phyloP scores from a whole-genome alignment of 1,140 invertebrate species.

The Zaprionus gabonicus region DNA sequence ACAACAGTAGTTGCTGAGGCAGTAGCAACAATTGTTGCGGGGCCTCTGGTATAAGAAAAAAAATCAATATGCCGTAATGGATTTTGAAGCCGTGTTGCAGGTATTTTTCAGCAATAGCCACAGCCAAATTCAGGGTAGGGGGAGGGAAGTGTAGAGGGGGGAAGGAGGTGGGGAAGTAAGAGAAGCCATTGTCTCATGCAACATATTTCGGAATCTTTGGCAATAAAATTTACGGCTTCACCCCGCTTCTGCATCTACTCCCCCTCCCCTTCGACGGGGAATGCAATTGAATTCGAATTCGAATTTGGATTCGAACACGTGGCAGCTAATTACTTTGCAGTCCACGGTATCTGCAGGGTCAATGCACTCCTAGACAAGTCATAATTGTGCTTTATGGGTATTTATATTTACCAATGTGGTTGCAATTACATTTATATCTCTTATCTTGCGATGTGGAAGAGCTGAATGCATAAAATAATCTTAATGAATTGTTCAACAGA shows the following conservation, averaged over 20 bases:
- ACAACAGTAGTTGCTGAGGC: constrained; percentile 5
- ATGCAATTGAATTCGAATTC: constrained; percentile 31
- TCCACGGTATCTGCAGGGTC: not conserved
- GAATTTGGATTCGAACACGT: constrained; percentile 26
- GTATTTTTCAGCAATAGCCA: constrained; percentile 61
- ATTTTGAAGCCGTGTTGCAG: constrained; percentile 61
- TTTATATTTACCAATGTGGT: too few species aligned
- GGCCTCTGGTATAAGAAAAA: not conserved
- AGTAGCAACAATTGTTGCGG: constrained; percentile 35
- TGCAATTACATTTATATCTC: not conserved
- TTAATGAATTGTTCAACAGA: too few species aligned
- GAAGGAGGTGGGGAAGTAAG: not conserved
- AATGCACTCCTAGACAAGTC: not conserved
- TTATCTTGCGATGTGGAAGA: not conserved
- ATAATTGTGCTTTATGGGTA: too few species aligned
- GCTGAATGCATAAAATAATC: too few species aligned
- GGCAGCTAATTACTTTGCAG: constrained; percentile 3
- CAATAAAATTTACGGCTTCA: constrained; percentile 18
- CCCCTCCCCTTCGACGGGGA: constrained; percentile 18
- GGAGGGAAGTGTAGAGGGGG: not conserved
- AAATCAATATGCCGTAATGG: constrained; percentile 76
- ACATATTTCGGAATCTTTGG: constrained; percentile 51
- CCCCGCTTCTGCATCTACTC: not conserved
- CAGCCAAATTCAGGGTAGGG: constrained; percentile 10
- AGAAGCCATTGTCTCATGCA: constrained; percentile 47